Percentiles rank a stretch among this genome's conserved stretches.
phyloP scores from a whole-genome alignment of 30 jellyfish, hydroid and myxozoan species.

The Turritopsis dohrnii region DNA sequence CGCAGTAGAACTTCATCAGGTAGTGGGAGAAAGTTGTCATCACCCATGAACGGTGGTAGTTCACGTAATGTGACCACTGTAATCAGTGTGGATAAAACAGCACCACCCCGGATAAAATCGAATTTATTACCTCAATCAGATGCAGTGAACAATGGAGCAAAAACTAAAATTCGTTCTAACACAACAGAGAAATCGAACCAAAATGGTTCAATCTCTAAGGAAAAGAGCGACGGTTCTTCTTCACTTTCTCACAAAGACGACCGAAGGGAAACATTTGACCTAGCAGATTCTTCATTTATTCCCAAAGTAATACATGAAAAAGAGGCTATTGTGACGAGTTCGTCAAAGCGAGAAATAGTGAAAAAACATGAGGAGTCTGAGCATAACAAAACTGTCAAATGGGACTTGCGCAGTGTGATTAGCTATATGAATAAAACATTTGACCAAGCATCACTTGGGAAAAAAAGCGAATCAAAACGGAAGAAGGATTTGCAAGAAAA shows the following conservation, averaged over 20 bases:
- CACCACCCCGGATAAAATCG: background rate
- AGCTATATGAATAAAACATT: slow-evolving; percentile 21
- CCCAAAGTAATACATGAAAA: no score
- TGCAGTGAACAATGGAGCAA: background rate
- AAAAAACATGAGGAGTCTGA: background rate
- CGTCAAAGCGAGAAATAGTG: background rate
- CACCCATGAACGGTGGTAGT: background rate
- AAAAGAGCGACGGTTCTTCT: background rate
- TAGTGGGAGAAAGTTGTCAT: background rate
- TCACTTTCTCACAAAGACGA: background rate
- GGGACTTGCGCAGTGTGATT: slow-evolving; percentile 25
- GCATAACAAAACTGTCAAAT: slow-evolving; percentile 17
- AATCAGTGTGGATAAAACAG: background rate
- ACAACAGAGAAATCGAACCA: background rate
- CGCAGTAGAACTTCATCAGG: slow-evolving; percentile 3
- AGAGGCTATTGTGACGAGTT: background rate
- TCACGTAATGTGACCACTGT: slow-evolving; percentile 1
- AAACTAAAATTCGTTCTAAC: background rate
- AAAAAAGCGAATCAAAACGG: background rate
- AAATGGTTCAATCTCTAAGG: background rate
- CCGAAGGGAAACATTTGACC: background rate
- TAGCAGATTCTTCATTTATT: background rate
- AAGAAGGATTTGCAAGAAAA: background rate
- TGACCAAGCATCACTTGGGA: background rate
- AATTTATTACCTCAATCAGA: background rate